Base-by-base conservation (phyloP, 2,888 invertebrate genomes). In the Abrostola triplasia region DNA sequence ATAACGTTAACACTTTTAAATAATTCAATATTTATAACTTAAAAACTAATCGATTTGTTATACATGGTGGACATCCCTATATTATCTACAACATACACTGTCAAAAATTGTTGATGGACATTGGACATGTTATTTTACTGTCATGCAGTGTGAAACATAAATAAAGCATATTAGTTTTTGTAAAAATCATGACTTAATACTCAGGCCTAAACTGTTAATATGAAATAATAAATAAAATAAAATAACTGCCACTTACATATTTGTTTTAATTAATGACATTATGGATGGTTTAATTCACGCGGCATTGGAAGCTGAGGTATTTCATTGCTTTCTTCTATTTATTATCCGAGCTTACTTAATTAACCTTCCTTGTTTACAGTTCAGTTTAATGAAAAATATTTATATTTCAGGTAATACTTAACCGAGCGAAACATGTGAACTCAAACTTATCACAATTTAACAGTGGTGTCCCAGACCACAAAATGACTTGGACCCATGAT, bases 271-370 rank as follows among this genome's bases (percentile, higher is more conserved):
- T 91, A 92, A 93, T 93, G 91, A 92, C 94, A 94, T 90, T 94
- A 94, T 94, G 94, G 94, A 94, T 94, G 94, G 94, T 92, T 94
- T 94, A 94, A 93, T 94, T 93, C 94, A 94, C 93, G 93, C 94
- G 92, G 94, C 94, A 94, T 92, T 93, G 92, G 94, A 94, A 92
- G 94, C 94, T 89, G 93, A 94, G 94, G 94, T 92, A 91, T 87
- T 89, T 87, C 79, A 77, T 80, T 88, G 85, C 86, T 88, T 89
- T 89, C 86, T 84, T 84, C 78, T 84, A 77, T 83, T 81, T 79
- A 77, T 81, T 76, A 82, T 76, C 78, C 64, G 79, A 75, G 79
- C 71, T 67, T 73, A 80, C 73, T 68, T 76, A 67, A 40, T 61
- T 55, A 75, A 68, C 57, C 60, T 54, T 67, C 38, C 64, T 71